Evolutionary conservation across 1,140 invertebrate species (phyloP).

Genomic region (Prorops nasuta): DNA sequence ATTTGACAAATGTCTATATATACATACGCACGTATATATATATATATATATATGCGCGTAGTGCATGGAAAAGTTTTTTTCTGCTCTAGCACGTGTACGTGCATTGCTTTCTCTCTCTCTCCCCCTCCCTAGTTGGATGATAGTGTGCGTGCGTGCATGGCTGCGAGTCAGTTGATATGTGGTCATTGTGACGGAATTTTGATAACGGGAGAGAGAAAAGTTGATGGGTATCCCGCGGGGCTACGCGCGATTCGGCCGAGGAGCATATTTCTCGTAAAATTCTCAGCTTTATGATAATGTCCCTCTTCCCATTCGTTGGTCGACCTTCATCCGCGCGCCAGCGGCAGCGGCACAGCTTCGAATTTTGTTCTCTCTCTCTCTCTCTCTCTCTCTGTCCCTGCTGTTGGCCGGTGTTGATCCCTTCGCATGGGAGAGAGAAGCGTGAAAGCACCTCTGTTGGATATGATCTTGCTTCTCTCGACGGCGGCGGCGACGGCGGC

Average conservation of each 20-base stretch:
- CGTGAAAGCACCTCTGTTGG: not conserved
- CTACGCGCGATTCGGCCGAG: constrained; percentile 32
- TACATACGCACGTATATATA: no score
- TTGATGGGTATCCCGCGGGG: constrained; percentile 29
- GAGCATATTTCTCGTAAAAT: constrained; percentile 39
- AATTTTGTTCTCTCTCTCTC: constrained; percentile 8
- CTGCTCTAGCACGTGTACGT: not conserved
- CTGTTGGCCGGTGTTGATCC: not conserved
- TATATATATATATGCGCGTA: no score
- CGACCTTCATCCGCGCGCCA: not conserved
- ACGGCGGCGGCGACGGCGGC: no score
- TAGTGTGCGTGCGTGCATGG: not conserved
- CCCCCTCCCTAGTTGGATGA: not conserved
- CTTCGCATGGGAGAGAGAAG: not conserved
- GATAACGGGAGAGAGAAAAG: constrained; percentile 37
- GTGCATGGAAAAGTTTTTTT: not conserved
- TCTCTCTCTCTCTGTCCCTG: constrained; percentile 9
- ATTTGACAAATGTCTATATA: no score
- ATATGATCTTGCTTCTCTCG: not conserved
- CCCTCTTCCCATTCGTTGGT: constrained; percentile 5
- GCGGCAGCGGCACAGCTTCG: constrained; percentile 14
- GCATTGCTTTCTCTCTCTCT: not conserved
- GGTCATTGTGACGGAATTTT: constrained; percentile 44
- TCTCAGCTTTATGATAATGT: constrained; percentile 42
- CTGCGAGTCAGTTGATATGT: constrained; percentile 25